phyloP scores from a whole-genome alignment of 2,888 invertebrate genomes.

The Ophioninae sp. region DNA sequence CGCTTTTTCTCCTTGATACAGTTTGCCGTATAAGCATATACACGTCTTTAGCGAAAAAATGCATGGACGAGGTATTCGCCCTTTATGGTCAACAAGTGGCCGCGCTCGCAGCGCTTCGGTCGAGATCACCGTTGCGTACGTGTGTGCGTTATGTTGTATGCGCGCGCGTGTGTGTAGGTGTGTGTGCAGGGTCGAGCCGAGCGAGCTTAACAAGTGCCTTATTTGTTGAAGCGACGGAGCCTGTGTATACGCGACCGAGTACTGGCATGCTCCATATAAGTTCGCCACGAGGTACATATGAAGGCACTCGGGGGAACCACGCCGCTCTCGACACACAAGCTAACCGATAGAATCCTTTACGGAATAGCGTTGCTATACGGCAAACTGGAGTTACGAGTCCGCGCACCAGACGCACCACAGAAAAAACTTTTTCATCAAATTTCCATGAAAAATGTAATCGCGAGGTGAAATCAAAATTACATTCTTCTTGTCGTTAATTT shows the following conservation, averaged over 20 bases:
- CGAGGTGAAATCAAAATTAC: no score
- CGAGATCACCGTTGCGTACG: slow-evolving; percentile 22
- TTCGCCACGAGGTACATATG: slow-evolving; percentile 59
- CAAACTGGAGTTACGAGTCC: slow-evolving; percentile 6
- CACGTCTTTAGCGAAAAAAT: slow-evolving; percentile 46
- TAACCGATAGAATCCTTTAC: slow-evolving; percentile 11
- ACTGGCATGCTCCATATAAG: slow-evolving; percentile 61
- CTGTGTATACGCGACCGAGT: slow-evolving; percentile 61
- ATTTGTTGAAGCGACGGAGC: slow-evolving; percentile 69
- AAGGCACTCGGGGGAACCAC: slow-evolving; percentile 48
- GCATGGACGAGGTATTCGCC: slow-evolving; percentile 55
- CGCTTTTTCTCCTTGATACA: slow-evolving; percentile 50
- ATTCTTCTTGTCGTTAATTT: no score
- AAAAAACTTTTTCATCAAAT: neutral
- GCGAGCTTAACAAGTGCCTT: slow-evolving; percentile 75
- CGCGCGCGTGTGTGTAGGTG: slow-evolving; percentile 14
- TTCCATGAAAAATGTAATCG: no score
- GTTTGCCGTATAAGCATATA: slow-evolving; percentile 55
- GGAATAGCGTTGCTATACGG: slow-evolving; percentile 9
- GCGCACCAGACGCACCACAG: neutral
- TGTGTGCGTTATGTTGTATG: slow-evolving; percentile 1
- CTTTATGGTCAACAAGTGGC: slow-evolving; percentile 70
- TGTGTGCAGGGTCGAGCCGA: slow-evolving; percentile 32
- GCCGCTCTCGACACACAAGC: slow-evolving; percentile 35
- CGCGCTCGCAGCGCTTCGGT: slow-evolving; percentile 58